Conservation (phyloP, 2,797 vertebrate genomes). For the Agapornis canus region DNA sequence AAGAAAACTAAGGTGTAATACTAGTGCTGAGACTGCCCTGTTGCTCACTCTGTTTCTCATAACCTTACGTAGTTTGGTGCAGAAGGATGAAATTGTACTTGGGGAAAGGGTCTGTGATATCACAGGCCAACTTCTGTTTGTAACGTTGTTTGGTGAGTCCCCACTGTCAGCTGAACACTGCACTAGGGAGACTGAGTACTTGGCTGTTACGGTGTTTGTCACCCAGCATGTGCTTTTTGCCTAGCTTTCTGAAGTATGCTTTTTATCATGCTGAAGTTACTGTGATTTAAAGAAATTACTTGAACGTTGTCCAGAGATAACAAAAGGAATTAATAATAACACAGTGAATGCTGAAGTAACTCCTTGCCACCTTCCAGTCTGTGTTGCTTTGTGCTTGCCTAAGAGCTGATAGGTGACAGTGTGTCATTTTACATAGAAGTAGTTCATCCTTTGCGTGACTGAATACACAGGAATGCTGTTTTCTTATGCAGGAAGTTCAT, state of each 20-base stretch:
- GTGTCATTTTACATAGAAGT: background rate
- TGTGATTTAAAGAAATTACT: background rate
- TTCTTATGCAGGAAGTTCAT: background rate
- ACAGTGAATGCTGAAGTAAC: background rate
- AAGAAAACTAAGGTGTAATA: background rate
- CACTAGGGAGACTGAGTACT: background rate
- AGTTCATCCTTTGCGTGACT: background rate
- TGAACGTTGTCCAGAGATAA: background rate
- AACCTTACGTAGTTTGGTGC: background rate
- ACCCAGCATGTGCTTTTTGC: background rate
- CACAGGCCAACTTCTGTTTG: background rate
- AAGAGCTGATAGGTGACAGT: background rate
- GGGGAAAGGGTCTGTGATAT: background rate
- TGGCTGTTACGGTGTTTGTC: background rate
- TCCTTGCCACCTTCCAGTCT: background rate
- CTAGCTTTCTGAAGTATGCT: background rate
- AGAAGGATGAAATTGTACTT: background rate
- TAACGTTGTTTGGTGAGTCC: background rate
- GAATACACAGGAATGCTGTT: background rate
- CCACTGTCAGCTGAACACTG: background rate
- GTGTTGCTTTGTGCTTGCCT: background rate
- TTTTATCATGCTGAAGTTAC: background rate
- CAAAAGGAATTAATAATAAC: background rate
- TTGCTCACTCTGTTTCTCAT: accelerated
- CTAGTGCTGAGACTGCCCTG: background rate